Evolutionary conservation across 2,888 invertebrate species (phyloP), one percentile per base, ranked within the genome.

Genomic region (Cordylochernes scorpioides): DNA sequence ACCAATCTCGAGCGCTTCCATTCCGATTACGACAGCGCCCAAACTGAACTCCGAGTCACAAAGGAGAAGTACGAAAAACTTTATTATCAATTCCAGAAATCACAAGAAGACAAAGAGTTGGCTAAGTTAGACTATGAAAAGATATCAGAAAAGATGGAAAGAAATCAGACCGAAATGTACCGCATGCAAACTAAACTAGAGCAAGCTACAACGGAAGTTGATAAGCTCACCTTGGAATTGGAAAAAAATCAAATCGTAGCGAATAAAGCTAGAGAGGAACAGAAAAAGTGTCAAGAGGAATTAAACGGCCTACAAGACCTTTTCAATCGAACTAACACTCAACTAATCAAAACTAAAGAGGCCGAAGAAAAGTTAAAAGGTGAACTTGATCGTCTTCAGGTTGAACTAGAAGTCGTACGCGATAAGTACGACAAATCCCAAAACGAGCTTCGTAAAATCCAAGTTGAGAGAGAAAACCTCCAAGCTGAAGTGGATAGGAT

Each of bases 51-150:
- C 4, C 34, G 77, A 46, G 69, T 78, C 43, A 54, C 80, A 36
- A 77, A 78, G 52, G 84, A 84, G 35, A 80, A 80, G 57, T 56
- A 77, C 33, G 84, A 84, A 42, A 84, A 84, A 52, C 66, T 74
- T 15, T 65, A 78, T 37, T 69, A 62, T 5, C 46, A 46, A 18
- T 33, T 73, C 39, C 71, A 71, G 49, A 80, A 80, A 54, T 65
- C 72, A 15, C 63, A 74, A 42, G 80, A 82, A 47, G 82, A 84
- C 47, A 70, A 75, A 44, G 82, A 82, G 45, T 68, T 64, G 29
- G 68, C 74, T 44, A 75, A 74, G 59, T 77, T 74, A 56, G 82
- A 84, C 57, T 72, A 77, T 51, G 80, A 82, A 50, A 75, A 80
- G 57, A 67, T 82, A 62, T 61, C 80, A 44, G 82, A 82, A 56